Conservation (phyloP, 2,888 invertebrate genomes). For the Cetonia aurata region DNA sequence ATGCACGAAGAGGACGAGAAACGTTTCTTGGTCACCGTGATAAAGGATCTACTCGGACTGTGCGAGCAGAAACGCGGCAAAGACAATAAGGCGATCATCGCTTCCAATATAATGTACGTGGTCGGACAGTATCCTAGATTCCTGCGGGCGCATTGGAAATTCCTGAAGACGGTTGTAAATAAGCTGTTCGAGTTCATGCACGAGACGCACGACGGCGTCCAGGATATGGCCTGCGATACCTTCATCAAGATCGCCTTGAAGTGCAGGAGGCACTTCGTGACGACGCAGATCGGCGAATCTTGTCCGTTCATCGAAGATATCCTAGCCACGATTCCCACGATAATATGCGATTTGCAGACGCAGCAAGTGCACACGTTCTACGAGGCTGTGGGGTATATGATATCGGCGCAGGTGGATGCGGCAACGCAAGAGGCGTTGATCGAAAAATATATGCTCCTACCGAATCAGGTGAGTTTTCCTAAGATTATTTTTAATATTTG, state of each 20-base stretch:
- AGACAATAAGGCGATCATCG: constrained; percentile 99
- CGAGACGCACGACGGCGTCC: constrained; percentile 99
- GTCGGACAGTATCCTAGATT: constrained; percentile 99
- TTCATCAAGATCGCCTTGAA: constrained; percentile 99
- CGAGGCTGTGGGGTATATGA: constrained; percentile 99
- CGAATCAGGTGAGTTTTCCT: constrained; percentile 81
- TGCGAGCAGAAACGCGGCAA: constrained; percentile 99
- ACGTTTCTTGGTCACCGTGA: constrained; percentile 97
- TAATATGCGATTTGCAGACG: constrained; percentile 98
- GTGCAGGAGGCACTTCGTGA: constrained; percentile 98
- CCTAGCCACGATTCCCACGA: constrained; percentile 93
- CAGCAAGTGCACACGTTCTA: constrained; percentile 99
- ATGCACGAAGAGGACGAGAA: constrained; percentile 99
- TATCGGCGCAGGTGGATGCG: constrained; percentile 93
- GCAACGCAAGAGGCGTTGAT: constrained; percentile 93
- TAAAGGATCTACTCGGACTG: constrained; percentile 95
- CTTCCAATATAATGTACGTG: constrained; percentile 99
- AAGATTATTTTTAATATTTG: too few species aligned
- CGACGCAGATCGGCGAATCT: constrained; percentile 94
- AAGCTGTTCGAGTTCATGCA: constrained; percentile 99
- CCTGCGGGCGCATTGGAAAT: constrained; percentile 99
- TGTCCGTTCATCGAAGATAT: constrained; percentile 99
- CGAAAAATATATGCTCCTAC: constrained; percentile 97
- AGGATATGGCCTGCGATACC: constrained; percentile 99
- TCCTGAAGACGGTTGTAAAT: constrained; percentile 99